Evolutionary conservation across 2,888 invertebrate genomes (phyloP), one percentile per base, ranked within the genome.

Genomic region (Geotrupes spiniger): DNA sequence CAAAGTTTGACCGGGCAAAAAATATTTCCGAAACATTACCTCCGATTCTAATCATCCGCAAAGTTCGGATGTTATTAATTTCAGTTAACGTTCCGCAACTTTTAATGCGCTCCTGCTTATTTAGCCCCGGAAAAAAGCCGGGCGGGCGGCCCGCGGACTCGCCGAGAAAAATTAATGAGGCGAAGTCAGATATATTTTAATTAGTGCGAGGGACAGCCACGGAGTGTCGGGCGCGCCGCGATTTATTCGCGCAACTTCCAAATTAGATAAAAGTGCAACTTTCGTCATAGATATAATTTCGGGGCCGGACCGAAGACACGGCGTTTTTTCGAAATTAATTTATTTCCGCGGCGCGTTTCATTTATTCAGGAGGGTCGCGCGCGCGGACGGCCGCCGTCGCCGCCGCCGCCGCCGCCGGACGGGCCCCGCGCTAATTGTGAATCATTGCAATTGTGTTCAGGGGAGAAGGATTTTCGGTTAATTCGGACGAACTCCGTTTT

Each of bases 241-340:
- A 33, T 33, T 33, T 33, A 33, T 33, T 33, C 15, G 15, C 14
- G 33, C 15, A 60, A 69, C 64, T 68, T 68, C 64, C 64, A 69
- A 68, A 69, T 69, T 69, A 68, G 69, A 69, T 68, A 65, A 68
- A 68, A 66, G 65, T 66, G 59, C 57, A 66, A 67, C 65, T 67
- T 63, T 65, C 64, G 61, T 67, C 67, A 64, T 65, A 64, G 65
- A 63, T 60, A 67, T 67, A 67, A 66, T 63, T 65, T 15, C 12
- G 9, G 39, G 26, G 6, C 31, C 47, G 63, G 59, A 60, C 60
- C 54, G 56, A 63, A 61, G 62, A 59, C 62, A 57, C 58, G 49
- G 49, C 59, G 55, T 54, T 59, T 63, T 48, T 59, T 56, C 58
- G 58, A 62, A 66, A 66, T 64, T 63, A 64, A 64, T 65, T 65